Evolutionary conservation across 2,797 vertebrate species (phyloP).

Genomic region (Urophycis tenuis): DNA sequence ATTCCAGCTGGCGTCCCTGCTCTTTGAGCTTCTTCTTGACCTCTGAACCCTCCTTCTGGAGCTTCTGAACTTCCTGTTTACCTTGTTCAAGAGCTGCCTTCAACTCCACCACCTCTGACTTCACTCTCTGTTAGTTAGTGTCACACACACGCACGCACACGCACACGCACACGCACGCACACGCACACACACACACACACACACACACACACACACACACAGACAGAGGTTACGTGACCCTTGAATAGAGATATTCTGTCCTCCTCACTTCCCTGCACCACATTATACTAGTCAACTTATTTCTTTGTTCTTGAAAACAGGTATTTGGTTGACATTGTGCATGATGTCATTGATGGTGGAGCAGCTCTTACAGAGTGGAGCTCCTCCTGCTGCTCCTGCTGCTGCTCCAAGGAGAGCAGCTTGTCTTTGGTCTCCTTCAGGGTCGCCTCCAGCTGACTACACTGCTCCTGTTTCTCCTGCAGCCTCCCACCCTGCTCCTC

Average conservation of each 20-base stretch:
- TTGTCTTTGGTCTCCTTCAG: constrained; percentile 91
- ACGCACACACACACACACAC: constrained; percentile 15
- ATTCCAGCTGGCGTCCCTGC: constrained; percentile 74
- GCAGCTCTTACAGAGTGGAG: constrained; percentile 75
- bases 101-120: constrained; percentile 75
- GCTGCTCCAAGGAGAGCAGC: constrained; percentile 81
- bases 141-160: constrained; percentile 10
- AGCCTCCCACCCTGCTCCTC: constrained; percentile 79
- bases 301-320: neutral
- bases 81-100: constrained; percentile 74
- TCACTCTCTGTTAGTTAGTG: constrained; percentile 86
- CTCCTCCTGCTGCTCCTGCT: constrained; percentile 77
- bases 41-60: constrained; percentile 74
- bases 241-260: neutral
- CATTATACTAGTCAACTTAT: neutral
- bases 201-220: constrained; percentile 15
- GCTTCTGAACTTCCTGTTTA: constrained; percentile 75
- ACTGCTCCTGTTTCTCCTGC: constrained; percentile 83
- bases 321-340: too few species aligned
- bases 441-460: constrained; percentile 77
- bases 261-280: neutral
- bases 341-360: neutral
- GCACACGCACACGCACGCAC: constrained; percentile 16
- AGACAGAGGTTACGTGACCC: constrained; percentile 10
- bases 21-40: constrained; percentile 75